These are phyloP conservation scores for Sebastolobus altivelis DNA, from an alignment of 2,797 vertebrate species.

Conservation along the genomic window DNA sequence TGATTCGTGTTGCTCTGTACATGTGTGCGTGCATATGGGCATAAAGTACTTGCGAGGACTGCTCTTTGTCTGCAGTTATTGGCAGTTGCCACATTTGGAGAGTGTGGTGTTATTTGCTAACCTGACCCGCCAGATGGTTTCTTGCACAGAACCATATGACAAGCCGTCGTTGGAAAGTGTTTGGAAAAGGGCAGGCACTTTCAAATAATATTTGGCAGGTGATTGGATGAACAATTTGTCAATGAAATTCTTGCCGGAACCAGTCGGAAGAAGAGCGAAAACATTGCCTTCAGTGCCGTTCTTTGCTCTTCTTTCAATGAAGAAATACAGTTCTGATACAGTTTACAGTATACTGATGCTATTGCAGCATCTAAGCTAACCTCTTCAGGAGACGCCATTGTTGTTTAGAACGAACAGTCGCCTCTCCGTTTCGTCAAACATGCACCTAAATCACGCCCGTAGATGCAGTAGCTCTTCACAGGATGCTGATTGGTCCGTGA, in stretches of 20 bases:
- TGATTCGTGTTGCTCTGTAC: conserved; percentile 46
- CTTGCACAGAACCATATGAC: not conserved
- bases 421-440: no score
- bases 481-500: not conserved
- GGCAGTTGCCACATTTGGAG: conserved; percentile 13
- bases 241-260: no score
- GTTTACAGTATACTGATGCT: no score
- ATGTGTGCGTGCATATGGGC: conserved; percentile 22
- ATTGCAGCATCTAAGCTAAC: not conserved
- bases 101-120: conserved; percentile 27
- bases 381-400: not conserved
- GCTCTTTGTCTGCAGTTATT: conserved; percentile 44
- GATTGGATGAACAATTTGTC: no score
- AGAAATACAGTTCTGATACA: no score
- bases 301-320: no score
- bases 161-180: not conserved
- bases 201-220: no score
- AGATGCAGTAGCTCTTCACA: no score
- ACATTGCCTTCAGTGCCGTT: no score
- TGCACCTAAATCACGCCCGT: no score
- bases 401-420: not conserved
- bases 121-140: not conserved
- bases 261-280: no score
- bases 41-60: conserved; percentile 10
- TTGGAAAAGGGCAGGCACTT: no score